phyloP scores from a whole-genome alignment of 1,140 invertebrate genomes.

The Helicoverpa armigera region DNA sequence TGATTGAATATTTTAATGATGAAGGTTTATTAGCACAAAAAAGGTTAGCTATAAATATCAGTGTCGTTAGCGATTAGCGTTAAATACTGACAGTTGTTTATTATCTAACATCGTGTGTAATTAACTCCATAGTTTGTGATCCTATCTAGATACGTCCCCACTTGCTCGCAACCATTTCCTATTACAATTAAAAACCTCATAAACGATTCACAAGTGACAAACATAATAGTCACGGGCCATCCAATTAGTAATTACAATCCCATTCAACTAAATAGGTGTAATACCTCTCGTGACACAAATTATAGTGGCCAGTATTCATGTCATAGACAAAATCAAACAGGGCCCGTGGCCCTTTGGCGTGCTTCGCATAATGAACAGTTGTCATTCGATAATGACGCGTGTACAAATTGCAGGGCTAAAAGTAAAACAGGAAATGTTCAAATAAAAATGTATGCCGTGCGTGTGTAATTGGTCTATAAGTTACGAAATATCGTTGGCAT shows the following conservation, averaged over 20 bases:
- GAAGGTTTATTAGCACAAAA: too few species aligned
- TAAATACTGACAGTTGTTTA: too few species aligned
- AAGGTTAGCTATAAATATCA: too few species aligned
- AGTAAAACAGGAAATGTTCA: slow-evolving; percentile 46
- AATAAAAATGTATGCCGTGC: slow-evolving; percentile 26
- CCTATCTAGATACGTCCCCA: background rate
- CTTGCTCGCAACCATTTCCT: slow-evolving; percentile 14
- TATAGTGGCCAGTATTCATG: slow-evolving; percentile 39
- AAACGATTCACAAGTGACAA: slow-evolving; percentile 15
- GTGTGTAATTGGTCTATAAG: slow-evolving; percentile 33
- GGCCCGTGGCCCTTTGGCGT: slow-evolving; percentile 25
- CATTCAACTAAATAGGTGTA: slow-evolving; percentile 36
- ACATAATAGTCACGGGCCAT: slow-evolving; percentile 7
- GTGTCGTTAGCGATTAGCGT: too few species aligned
- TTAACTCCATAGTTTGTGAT: too few species aligned
- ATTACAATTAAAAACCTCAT: background rate
- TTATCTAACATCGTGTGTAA: too few species aligned
- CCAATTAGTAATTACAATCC: slow-evolving; percentile 9
- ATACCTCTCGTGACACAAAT: slow-evolving; percentile 28
- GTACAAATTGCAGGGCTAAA: slow-evolving; percentile 47
- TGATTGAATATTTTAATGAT: background rate
- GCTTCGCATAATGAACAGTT: slow-evolving; percentile 44
- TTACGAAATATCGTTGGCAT: slow-evolving; percentile 8
- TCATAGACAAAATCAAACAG: slow-evolving; percentile 35
- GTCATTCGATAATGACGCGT: slow-evolving; percentile 39